A percentile compares a stretch with the other conserved stretches of the same genome.
These are phyloP conservation scores for Glossophaga mutica DNA, from an alignment of 2,797 vertebrate genomes.

Conservation along the genomic window DNA sequence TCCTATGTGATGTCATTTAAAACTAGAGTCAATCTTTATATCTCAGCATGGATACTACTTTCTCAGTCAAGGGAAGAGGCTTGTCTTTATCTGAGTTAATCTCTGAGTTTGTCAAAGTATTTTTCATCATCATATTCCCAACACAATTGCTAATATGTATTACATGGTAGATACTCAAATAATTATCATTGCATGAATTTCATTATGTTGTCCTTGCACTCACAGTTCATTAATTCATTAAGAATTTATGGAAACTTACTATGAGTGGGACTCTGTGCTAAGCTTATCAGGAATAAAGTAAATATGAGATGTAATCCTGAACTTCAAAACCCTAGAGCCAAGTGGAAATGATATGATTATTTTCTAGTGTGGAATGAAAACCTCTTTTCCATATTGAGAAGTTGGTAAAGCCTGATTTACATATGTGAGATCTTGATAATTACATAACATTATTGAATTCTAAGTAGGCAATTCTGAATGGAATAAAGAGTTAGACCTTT, in stretches of 20 bases:
- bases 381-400: background rate
- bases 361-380: background rate
- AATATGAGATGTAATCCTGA: background rate
- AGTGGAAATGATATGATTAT: background rate
- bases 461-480: background rate
- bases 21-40: background rate
- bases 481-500: constrained; percentile 44
- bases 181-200: background rate
- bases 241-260: background rate
- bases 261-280: background rate
- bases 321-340: background rate
- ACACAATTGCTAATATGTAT: background rate
- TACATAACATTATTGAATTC: background rate
- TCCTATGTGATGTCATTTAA: background rate
- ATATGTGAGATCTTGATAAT: background rate
- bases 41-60: background rate
- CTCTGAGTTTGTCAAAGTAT: background rate
- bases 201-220: background rate
- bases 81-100: background rate
- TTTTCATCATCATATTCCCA: background rate
- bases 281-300: background rate
- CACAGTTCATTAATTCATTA: background rate
- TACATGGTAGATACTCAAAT: background rate
- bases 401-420: background rate
- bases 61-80: background rate